A percentile compares a stretch with the other conserved stretches of the same genome.
These are phyloP conservation scores for Listrodromus nycthemerus DNA, from an alignment of 2,888 invertebrate genomes.

Conservation along the genomic window DNA sequence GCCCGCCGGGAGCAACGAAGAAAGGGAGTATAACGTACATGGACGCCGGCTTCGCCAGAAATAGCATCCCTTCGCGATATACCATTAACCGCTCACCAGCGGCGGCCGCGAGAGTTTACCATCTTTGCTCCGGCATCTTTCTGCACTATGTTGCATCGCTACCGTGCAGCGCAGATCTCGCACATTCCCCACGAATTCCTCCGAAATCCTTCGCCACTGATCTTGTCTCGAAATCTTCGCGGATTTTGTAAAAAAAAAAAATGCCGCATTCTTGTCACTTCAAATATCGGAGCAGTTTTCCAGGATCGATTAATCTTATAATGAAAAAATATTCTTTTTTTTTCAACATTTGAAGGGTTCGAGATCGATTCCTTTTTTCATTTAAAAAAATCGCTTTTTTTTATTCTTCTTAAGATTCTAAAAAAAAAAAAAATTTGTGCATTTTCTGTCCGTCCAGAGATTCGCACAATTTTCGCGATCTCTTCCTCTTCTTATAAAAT, in stretches of 20 bases:
- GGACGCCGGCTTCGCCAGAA: slow-evolving; percentile 71
- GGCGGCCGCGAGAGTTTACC: slow-evolving; percentile 26
- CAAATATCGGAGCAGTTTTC: not conserved
- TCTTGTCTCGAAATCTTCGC: not conserved
- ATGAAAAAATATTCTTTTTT: not conserved
- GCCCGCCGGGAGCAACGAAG: slow-evolving; percentile 29
- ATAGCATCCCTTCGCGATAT: slow-evolving; percentile 78
- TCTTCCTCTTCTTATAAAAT: too few relatives aligned
- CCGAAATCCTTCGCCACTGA: slow-evolving; percentile 18
- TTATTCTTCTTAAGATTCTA: too few relatives aligned
- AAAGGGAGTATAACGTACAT: slow-evolving; percentile 27
- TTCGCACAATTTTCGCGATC: too few relatives aligned
- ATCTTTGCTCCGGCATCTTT: not conserved
- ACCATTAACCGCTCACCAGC: slow-evolving; percentile 71
- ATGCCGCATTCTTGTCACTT: not conserved
- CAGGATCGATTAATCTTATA: not conserved
- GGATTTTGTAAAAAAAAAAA: not conserved
- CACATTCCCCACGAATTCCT: not conserved
- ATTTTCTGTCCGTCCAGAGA: too few relatives aligned
- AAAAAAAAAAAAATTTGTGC: too few relatives aligned
- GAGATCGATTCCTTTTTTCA: too few relatives aligned
- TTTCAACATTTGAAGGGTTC: too few relatives aligned
- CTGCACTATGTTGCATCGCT: slow-evolving; percentile 22
- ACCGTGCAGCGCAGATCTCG: not conserved
- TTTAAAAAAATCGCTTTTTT: too few relatives aligned